Evolutionary conservation across 2,797 vertebrate genomes (phyloP), one percentile per base, ranked within the genome.

Genomic region (Phoxinus dragarum): DNA sequence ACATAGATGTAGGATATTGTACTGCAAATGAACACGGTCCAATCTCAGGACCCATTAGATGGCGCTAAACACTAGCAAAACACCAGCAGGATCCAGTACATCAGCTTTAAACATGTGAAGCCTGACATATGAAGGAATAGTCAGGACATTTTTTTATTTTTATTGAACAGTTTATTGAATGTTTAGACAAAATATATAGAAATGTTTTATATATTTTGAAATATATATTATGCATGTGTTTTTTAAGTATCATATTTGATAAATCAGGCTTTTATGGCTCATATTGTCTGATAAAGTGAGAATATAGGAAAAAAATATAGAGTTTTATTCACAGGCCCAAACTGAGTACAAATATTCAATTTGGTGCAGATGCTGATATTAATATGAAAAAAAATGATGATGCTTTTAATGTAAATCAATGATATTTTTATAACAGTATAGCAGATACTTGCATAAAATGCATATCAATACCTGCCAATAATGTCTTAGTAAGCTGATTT

Each of bases 61-160:
- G 81, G 71, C 5, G 44, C 72, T 75, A 44, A 67, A 83, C 81
- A 83, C 72, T 40, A 82, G 56, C 40, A 61, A 6, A 47, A 61
- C 40, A 16, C 2, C 54, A 42, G 47, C 12, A n/a, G 5, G 42
- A n/a, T 7, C 31, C 9, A 21, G 21, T n/a, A n/a, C 6, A 31
- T 19, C 31, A 40, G 23, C 8, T 38, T 31, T 54, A n/a, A 40
- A 23, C 1, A 2, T 38, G 11, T 40, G 10, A 42, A 14, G 40
- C 5, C 40, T 4, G 40, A 5, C 34, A 14, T 34, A 3, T 36
- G 17, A 19, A 34, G 11, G 12, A 1, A 34, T n/a, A 10, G 8
- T 21, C 11, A 8, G 3, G 1, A 42, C 9, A 8, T 8, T 36
- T 16, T 16, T 6, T 64, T 64, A 17, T n/a, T n/a, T n/a, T n/a